These are phyloP conservation scores for Hemibates koningsi DNA, from an alignment of 2,113 vertebrate genomes.

Conservation along the genomic window DNA sequence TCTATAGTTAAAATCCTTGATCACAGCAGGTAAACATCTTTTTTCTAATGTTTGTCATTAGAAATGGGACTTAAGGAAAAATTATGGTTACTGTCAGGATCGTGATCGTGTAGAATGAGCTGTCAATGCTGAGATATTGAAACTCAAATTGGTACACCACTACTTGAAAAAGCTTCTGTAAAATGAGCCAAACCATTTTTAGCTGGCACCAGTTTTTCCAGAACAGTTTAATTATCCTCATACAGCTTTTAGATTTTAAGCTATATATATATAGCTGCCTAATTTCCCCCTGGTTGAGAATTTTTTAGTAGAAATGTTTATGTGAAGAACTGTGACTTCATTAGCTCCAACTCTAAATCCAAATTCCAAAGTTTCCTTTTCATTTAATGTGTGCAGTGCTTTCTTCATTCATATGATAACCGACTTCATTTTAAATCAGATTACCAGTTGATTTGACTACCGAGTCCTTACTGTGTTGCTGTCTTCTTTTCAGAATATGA, in stretches of 20 bases:
- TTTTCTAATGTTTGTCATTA: background rate
- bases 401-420: background rate
- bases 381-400: background rate
- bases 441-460: background rate
- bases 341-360: background rate
- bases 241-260: background rate
- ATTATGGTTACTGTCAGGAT: background rate
- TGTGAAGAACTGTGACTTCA: background rate
- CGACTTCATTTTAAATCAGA: background rate
- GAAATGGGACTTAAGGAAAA: background rate
- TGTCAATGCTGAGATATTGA: background rate
- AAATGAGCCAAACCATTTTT: background rate
- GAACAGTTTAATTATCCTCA: background rate
- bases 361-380: background rate
- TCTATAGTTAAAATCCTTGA: background rate
- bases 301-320: background rate
- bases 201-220: background rate
- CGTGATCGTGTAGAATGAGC: background rate
- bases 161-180: background rate
- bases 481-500: slow-evolving; percentile 85
- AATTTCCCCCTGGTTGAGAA: background rate
- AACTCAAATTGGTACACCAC: background rate
- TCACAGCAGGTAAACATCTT: background rate
- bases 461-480: background rate
- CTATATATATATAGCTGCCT: background rate